Evolutionary conservation across 1,140 invertebrate genomes (phyloP).

Genomic region (Mya arenaria): DNA sequence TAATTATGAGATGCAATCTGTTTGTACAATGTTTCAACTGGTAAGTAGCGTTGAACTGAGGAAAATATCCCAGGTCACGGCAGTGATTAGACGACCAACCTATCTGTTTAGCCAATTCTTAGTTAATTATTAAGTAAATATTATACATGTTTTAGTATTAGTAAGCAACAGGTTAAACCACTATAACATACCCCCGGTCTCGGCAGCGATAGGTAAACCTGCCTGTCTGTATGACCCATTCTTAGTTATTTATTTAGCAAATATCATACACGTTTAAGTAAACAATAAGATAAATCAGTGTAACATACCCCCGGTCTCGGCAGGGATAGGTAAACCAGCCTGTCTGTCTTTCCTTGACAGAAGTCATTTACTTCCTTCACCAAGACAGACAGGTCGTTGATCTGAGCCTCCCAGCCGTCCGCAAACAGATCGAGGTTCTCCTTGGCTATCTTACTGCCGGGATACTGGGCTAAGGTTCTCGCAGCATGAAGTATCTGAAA

Average conservation of each 20-base stretch:
- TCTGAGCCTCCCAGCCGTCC: constrained; percentile 97
- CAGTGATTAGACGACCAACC: no score
- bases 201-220: constrained; percentile 96
- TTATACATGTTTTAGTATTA: no score
- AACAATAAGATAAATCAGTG: no score
- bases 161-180: no score
- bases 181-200: constrained; percentile 94
- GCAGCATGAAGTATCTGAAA: constrained; percentile 95
- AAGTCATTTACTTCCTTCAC: constrained; percentile 92
- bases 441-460: constrained; percentile 96
- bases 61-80: no score
- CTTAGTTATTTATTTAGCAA: no score
- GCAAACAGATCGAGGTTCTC: constrained; percentile 99
- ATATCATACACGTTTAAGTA: no score
- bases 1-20: no score
- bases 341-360: constrained; percentile 88
- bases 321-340: constrained; percentile 96
- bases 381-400: constrained; percentile 92
- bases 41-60: no score
- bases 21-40: no score
- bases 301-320: constrained; percentile 95
- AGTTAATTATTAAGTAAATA: no score
- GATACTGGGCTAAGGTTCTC: constrained; percentile 94
- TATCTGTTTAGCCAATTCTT: no score
- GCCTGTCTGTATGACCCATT: constrained; percentile 88